phyloP scores from a whole-genome alignment of 2,888 invertebrate species.

The Cephus rjabovi region DNA sequence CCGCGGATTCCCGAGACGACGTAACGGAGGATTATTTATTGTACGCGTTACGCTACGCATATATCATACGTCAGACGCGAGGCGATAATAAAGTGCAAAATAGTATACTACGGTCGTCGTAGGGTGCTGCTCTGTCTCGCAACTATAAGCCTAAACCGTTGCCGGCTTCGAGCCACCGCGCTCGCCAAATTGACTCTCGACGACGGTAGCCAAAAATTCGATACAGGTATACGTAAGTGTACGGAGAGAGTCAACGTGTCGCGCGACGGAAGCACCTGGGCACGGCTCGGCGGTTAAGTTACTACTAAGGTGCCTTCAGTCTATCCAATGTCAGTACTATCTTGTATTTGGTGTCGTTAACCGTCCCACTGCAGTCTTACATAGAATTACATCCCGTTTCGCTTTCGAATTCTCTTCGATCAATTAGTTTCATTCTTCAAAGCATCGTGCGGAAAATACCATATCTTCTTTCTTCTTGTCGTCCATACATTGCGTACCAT shows the following conservation, averaged over 20 bases:
- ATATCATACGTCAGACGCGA: too few species aligned
- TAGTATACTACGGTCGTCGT: slow-evolving; percentile 60
- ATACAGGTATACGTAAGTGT: too few species aligned
- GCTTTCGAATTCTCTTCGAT: slow-evolving; percentile 9
- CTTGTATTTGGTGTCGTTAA: slow-evolving; percentile 68
- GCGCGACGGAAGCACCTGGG: slow-evolving; percentile 18
- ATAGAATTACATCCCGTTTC: slow-evolving; percentile 53
- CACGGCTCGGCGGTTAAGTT: slow-evolving; percentile 63
- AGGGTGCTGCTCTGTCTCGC: slow-evolving; percentile 48
- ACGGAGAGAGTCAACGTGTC: neutral
- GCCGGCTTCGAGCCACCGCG: slow-evolving; percentile 30
- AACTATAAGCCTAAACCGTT: slow-evolving; percentile 54
- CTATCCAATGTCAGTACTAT: slow-evolving; percentile 68
- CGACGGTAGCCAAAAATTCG: neutral
- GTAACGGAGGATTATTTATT: too few species aligned
- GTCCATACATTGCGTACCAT: slow-evolving; percentile 1
- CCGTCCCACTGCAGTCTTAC: slow-evolving; percentile 64
- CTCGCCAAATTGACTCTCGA: slow-evolving; percentile 12
- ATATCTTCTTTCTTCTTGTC: neutral
- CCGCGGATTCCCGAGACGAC: too few species aligned
- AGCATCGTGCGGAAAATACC: too few species aligned
- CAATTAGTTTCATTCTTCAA: too few species aligned
- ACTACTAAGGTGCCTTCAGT: slow-evolving; percentile 66
- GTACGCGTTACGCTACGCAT: too few species aligned
- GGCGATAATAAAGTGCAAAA: slow-evolving; percentile 55